Conservation (phyloP, 2,113 vertebrate genomes). For the Seriola aureovittata region DNA sequence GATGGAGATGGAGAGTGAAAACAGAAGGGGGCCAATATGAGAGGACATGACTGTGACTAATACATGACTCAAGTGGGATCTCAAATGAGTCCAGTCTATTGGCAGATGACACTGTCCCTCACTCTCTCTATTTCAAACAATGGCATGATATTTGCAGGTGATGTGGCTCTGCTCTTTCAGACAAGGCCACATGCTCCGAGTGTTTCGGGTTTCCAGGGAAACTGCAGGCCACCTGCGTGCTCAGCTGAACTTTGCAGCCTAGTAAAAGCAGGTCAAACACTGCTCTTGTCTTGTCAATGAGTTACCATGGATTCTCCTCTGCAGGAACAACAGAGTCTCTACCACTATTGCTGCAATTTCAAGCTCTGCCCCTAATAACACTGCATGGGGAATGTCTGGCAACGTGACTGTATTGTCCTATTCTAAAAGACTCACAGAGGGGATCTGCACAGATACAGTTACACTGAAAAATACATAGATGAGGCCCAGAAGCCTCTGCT, state of each 20-base stretch:
- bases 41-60: conserved; percentile 35
- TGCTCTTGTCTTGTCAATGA: conserved; percentile 69
- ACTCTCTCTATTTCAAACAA: conserved; percentile 34
- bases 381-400: conserved; percentile 35
- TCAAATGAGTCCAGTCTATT: conserved; percentile 20
- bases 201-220: conserved; percentile 77
- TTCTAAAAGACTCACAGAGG: conserved; percentile 31
- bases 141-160: conserved; percentile 43
- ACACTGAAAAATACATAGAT: conserved; percentile 48
- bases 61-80: conserved; percentile 35
- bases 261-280: conserved; percentile 77
- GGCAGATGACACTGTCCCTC: conserved; percentile 3
- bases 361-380: conserved; percentile 54
- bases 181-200: conserved; percentile 17
- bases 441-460: conserved; percentile 36
- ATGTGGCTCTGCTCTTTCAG: conserved; percentile 40
- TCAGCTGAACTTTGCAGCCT: conserved; percentile 71
- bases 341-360: conserved; percentile 43
- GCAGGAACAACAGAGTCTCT: conserved; percentile 26
- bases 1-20: conserved; percentile 35
- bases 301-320: conserved; percentile 69
- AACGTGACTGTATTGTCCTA: conserved; percentile 53
- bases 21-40: conserved; percentile 13
- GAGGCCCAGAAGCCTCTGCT: conserved; percentile 37
- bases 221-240: conserved; percentile 69